Evolutionary conservation across 92 coral and sea anemone genomes (phyloP), one percentile per base, ranked within the genome.

Genomic region (Epizoanthus illoricatus): DNA sequence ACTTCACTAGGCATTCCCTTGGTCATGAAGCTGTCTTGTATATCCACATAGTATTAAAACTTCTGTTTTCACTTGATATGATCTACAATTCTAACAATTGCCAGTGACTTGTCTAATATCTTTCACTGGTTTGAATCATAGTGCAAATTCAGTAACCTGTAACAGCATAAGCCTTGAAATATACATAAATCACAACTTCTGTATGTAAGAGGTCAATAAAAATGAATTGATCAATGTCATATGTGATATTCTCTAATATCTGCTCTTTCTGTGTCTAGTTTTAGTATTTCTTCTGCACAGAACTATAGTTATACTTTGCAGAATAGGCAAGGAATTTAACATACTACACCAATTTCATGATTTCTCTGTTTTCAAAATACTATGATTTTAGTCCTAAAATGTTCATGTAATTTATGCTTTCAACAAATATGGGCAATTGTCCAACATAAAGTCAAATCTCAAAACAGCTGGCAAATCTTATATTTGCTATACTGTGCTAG

Each of bases 141-240:
- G 9, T 0, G 45, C 6, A 39, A 39, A 8, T 39, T 36, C 20
- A 15, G 21, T 19, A 68, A 68, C 21, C 8, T 33, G 17, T 9
- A 36, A 9, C 17, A 68, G 42, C 49, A 6, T 39, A 5, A 4
- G 42, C 20, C 40, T 23, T 17, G 13, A n/a, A 68, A 3, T 3
- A 42, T 43, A 39, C 6, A 68, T 68, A 68, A 13, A 68, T 68
- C 18, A 13, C 45, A 68, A 39, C 11, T 39, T 41, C 41, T 67
- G 40, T 4, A 17, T 12, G n/a, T n/a, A 39, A 33, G 72, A 68
- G 72, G 72, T 68, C 72, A 68, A 43, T 68, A 68, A 36, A 18
- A 68, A 68, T n/a, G 16, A 68, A 68, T 24, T 36, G 49, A 33
- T 68, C 56, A 7, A 49, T 10, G 9, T 8, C 9, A 47, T 5